These are phyloP conservation scores for Melanotaenia parkinsoni DNA, from an alignment of 2,797 vertebrate species.

Conservation along the genomic window DNA sequence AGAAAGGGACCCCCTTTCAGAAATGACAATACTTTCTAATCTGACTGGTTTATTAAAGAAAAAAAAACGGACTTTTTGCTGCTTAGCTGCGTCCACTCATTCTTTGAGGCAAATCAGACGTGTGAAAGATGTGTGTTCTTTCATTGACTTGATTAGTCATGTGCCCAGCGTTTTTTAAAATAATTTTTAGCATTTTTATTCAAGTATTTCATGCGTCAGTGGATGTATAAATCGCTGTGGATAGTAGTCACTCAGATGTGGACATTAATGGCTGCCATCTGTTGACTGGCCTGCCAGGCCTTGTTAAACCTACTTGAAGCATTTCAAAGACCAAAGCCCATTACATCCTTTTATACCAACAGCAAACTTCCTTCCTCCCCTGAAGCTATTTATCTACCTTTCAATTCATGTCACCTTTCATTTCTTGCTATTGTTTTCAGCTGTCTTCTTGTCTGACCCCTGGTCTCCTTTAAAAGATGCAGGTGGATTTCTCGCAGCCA, in stretches of 20 bases:
- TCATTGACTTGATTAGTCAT: slow-evolving; percentile 29
- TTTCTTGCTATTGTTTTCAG: slow-evolving; percentile 76
- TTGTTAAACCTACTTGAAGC: slow-evolving; percentile 62
- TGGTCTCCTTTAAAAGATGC: slow-evolving; percentile 69
- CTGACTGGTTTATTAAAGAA: not conserved
- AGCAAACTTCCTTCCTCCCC: slow-evolving; percentile 75
- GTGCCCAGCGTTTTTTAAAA: not conserved
- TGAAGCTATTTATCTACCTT: slow-evolving; percentile 79
- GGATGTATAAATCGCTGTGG: slow-evolving; percentile 39
- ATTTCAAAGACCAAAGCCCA: slow-evolving; percentile 62
- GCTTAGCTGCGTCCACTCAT: slow-evolving; percentile 16
- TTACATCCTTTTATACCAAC: slow-evolving; percentile 65
- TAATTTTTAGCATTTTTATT: slow-evolving; percentile 8
- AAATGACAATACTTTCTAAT: slow-evolving; percentile 52
- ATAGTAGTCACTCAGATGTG: slow-evolving; percentile 50
- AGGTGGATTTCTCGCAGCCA: slow-evolving; percentile 73
- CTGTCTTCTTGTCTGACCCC: slow-evolving; percentile 65
- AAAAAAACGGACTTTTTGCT: slow-evolving; percentile 29
- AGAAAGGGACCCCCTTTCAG: too few species aligned
- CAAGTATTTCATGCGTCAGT: slow-evolving; percentile 23
- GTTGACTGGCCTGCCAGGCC: slow-evolving; percentile 67
- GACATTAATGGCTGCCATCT: slow-evolving; percentile 62
- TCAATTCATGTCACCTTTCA: slow-evolving; percentile 79
- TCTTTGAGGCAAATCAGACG: slow-evolving; percentile 20
- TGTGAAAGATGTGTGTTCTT: slow-evolving; percentile 3